These are phyloP conservation scores for Anguilla megastoma DNA, from an alignment of 2,797 vertebrate genomes.

Conservation along the genomic window DNA sequence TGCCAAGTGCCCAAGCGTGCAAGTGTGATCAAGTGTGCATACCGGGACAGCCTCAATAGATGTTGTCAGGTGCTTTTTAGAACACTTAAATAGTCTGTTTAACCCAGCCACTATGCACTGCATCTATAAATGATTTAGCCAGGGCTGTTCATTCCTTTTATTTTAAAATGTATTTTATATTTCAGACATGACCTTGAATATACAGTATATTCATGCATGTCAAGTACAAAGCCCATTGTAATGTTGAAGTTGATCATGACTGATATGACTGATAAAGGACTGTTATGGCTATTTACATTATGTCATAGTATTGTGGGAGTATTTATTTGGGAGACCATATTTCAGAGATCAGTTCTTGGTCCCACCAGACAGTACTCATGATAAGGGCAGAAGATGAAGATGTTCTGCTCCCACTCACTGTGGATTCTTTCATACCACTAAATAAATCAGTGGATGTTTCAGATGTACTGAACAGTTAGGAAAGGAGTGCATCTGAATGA, in stretches of 20 bases:
- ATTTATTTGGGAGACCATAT: too few relatives aligned
- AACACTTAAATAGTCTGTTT: neutral
- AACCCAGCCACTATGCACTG: too few relatives aligned
- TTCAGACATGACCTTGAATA: too few relatives aligned
- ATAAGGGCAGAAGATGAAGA: slow-evolving; percentile 3
- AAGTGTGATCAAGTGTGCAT: too few relatives aligned
- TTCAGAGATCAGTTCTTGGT: neutral
- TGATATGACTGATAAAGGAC: neutral
- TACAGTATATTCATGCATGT: too few relatives aligned
- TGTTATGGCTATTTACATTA: neutral
- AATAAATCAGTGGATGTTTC: slow-evolving; percentile 2
- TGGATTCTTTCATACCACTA: neutral
- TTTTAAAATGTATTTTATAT: too few relatives aligned
- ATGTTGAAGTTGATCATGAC: neutral
- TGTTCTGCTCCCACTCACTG: neutral
- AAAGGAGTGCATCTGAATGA: neutral
- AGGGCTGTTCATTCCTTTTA: too few relatives aligned
- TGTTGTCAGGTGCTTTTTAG: too few relatives aligned
- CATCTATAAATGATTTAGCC: too few relatives aligned
- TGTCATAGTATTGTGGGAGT: neutral
- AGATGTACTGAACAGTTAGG: neutral
- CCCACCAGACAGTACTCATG: neutral
- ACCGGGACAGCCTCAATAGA: too few relatives aligned
- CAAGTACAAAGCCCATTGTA: too few relatives aligned
- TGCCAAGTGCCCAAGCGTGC: too few relatives aligned